These are phyloP conservation scores for Hyposmocoma kahamanoa DNA, from an alignment of 1,140 invertebrate genomes.

Conservation along the genomic window DNA sequence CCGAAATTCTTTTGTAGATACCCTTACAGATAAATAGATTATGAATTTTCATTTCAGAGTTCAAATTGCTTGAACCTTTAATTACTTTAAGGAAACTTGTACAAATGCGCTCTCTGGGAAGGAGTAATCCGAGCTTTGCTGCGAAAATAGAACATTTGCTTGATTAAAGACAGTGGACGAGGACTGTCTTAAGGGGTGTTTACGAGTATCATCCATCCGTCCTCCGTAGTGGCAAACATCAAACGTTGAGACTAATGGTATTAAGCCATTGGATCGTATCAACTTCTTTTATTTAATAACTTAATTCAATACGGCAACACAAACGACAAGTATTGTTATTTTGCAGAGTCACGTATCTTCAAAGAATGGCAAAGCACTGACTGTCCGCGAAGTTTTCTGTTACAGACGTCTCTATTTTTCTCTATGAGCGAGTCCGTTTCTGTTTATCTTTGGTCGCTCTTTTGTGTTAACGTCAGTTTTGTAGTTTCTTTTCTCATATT, in stretches of 20 bases:
- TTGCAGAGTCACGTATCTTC: conserved; percentile 36
- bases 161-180: conserved; percentile 40
- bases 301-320: neutral
- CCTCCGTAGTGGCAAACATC: conserved; percentile 14
- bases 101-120: conserved; percentile 42
- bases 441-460: conserved; percentile 57
- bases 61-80: conserved; percentile 53
- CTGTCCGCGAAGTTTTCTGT: conserved; percentile 58
- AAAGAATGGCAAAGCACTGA: conserved; percentile 45
- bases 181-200: conserved; percentile 26
- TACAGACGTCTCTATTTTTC: conserved; percentile 55
- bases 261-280: neutral
- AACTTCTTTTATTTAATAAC: neutral
- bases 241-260: conserved; percentile 7
- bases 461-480: conserved; percentile 49
- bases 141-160: conserved; percentile 50
- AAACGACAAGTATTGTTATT: neutral
- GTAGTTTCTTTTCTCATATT: conserved; percentile 56
- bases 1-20: conserved; percentile 33
- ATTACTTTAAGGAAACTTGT: conserved; percentile 58
- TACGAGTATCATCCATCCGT: conserved; percentile 13
- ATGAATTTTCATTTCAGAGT: conserved; percentile 49
- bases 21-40: conserved; percentile 39
- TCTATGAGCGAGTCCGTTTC: conserved; percentile 62
- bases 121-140: conserved; percentile 46